Conservation (phyloP, 2,113 vertebrate species). For the Lutjanus erythropterus region DNA sequence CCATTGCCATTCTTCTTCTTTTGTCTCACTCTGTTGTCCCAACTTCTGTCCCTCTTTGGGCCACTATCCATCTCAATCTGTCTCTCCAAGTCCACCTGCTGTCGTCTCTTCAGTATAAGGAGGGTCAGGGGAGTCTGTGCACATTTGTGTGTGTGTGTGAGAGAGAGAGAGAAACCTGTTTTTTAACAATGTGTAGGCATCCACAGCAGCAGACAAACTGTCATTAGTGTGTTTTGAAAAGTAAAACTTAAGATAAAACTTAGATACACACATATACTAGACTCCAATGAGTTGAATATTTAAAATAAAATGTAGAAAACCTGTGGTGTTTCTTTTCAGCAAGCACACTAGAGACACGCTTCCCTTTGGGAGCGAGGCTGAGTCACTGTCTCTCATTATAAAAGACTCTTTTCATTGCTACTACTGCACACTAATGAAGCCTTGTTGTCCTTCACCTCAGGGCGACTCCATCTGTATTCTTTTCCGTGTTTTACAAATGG, state of each 20-base stretch:
- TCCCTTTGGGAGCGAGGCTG: background rate
- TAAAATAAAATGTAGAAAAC: background rate
- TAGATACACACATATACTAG: background rate
- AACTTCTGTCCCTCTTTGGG: conserved; percentile 48
- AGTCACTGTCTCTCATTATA: background rate
- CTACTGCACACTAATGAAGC: background rate
- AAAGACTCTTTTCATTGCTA: background rate
- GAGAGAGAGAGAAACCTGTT: background rate
- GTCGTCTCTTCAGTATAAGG: conserved; percentile 47
- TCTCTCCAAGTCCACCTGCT: conserved; percentile 50
- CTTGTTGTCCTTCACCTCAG: conserved; percentile 1
- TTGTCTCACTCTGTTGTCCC: background rate
- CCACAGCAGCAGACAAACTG: background rate
- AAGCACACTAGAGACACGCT: background rate
- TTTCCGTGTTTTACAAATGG: too few relatives aligned
- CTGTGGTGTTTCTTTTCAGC: background rate
- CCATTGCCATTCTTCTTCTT: background rate
- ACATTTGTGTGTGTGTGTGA: conserved; percentile 7
- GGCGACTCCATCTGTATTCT: too few relatives aligned
- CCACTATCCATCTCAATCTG: conserved; percentile 65
- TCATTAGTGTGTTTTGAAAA: background rate
- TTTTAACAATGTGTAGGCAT: conserved; percentile 27
- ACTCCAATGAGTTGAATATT: background rate
- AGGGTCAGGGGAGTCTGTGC: conserved; percentile 47
- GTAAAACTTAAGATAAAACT: background rate